These are phyloP conservation scores for Solenodon paradoxus DNA, from an alignment of 2,113 vertebrate genomes.

Conservation along the genomic window DNA sequence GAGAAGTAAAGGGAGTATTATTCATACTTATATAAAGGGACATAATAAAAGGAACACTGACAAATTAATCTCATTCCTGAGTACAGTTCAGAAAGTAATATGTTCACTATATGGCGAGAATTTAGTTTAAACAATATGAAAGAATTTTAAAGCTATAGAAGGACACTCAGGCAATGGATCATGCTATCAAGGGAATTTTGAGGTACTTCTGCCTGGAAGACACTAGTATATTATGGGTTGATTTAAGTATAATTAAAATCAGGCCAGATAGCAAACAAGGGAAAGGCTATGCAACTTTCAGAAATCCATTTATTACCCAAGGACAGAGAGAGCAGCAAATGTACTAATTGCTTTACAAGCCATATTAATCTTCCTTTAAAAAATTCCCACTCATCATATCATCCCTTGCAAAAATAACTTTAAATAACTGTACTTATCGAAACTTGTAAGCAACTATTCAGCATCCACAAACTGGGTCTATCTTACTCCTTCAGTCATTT, in stretches of 20 bases:
- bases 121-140: constrained; percentile 32
- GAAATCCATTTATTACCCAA: constrained; percentile 32
- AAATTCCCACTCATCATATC: neutral
- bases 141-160: neutral
- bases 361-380: constrained; percentile 25
- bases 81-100: constrained; percentile 1
- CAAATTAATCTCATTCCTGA: constrained; percentile 39
- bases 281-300: constrained; percentile 8
- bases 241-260: constrained; percentile 63
- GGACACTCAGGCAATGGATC: neutral
- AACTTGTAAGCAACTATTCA: neutral
- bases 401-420: neutral
- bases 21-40: fast-evolving
- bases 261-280: constrained; percentile 38
- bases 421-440: neutral
- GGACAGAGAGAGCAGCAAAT: neutral
- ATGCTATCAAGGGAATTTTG: constrained; percentile 35
- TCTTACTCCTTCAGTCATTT: neutral
- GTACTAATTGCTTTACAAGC: neutral
- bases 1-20: neutral
- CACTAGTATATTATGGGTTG: constrained; percentile 47
- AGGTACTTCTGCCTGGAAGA: constrained; percentile 32
- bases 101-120: neutral
- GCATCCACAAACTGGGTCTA: neutral
- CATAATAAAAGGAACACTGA: neutral